Evolutionary conservation across 1,140 invertebrate genomes (phyloP), one percentile per base, ranked within the genome.

Genomic region (Cryptotermes secundus): DNA sequence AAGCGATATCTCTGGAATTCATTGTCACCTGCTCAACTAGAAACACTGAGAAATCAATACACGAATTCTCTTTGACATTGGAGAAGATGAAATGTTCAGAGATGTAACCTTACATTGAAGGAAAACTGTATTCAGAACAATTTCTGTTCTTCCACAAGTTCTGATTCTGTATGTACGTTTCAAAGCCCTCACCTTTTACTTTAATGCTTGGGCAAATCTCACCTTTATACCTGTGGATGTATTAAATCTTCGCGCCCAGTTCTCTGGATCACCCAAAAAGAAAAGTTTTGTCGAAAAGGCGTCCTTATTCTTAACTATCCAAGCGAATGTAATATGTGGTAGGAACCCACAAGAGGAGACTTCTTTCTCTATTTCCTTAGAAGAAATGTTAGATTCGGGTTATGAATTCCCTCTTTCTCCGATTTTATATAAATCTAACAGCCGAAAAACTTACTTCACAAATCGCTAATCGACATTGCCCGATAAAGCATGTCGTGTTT

Each of bases 191-290:
- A n/a, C 7, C 26, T n/a, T 72, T 72, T 72, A n/a, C 59, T 72
- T 72, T n/a, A 72, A 26, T 72, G 59, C 59, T 72, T 72, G 59
- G 59, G 9, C 26, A 72, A 72, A 6, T 72, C 59, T 72, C 59
- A 72, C 59, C n/a, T 72, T 72, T 72, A 72, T 72, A 72, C 59
- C 59, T 72, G 26, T 72, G 59, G 59, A 72, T 72, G 59, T 31
- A 72, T 72, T 72, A 72, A 72, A 72, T 72, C 59, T 72, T 72
- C n/a, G 26, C 59, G 31, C 59, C 59, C 26, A 0, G 26, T 31
- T 72, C 59, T 72, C 3, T 72, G 59, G 31, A 72, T 26, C 59
- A n/a, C 10, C 14, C 31, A 72, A 72, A 72, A 72, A 31, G 59
- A 72, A 72, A 72, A 72, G 59, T 72, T 72, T 72, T 72, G 59